Base-by-base conservation (phyloP, 2,113 vertebrate genomes). In the Percopsis transmontana region DNA sequence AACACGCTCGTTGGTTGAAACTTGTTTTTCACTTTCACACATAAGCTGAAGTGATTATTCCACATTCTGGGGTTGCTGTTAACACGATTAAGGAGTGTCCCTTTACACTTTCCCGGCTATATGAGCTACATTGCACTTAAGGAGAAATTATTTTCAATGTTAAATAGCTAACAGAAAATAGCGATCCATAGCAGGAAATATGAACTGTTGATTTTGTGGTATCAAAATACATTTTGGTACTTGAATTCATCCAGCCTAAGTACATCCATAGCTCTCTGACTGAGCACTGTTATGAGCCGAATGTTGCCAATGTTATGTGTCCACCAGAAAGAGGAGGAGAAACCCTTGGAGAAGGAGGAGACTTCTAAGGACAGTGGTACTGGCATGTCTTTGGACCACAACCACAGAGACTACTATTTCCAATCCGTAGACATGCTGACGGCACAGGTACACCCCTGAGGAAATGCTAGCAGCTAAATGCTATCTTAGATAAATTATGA, bases 391-490 rank as follows among this genome's bases (percentile, higher is more conserved):
- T 68, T 84, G 40, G 85, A 91, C 79, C 86, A 86, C 59, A 78
- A 74, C 16, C 91, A 94, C 19, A 93, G 94, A 58, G 94, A 95
- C 58, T 94, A 90, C 73, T 98, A 95, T 81, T 96, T 97, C 72
- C 97, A 96, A 33, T 97, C 96, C 5, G 94, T 97, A 1, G 95
- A 99, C 89, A 93, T 99, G 64, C 93, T 99, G 61, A 99, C 95
- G 20, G 96, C 97, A 51, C 97, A 99, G 95, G 97, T 99, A 69
- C 68, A 18, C 56, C 15, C 6, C 50, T 62, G 42, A 16, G 15
- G 42, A 12, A 45, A 14, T 16, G 0, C 12, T 14, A 45, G 15
- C 3, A 16, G 12, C 15, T 16, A 45, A 45, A 45, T 5, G 11
- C 11, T 45, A 45, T 45, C 6, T 14, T 16, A 45, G 42, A 45